phyloP scores from a whole-genome alignment of 2,113 vertebrate genomes.

The Megalops atlanticus region DNA sequence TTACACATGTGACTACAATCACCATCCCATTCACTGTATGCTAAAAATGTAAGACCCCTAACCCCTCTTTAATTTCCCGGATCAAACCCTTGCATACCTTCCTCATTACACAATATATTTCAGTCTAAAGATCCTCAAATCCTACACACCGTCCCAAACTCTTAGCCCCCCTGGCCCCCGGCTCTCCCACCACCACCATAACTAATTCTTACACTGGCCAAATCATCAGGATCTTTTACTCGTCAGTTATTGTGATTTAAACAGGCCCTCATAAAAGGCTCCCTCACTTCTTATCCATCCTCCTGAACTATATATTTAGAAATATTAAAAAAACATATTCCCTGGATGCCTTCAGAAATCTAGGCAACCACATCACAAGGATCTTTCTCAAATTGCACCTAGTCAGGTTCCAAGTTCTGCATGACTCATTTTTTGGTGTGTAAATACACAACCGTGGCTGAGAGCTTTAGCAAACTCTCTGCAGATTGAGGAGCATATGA shows the following conservation, averaged over 20 bases:
- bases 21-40: not conserved
- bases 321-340: conserved; percentile 19
- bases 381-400: conserved; percentile 10
- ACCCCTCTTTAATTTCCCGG: not conserved
- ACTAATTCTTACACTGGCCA: not conserved
- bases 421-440: conserved; percentile 21
- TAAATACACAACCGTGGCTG: conserved; percentile 16
- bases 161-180: not conserved
- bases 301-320: not conserved
- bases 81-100: not conserved
- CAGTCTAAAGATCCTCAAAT: not conserved
- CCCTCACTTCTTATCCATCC: not conserved
- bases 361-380: conserved; percentile 6
- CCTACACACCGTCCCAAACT: not conserved
- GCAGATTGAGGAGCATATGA: conserved; percentile 12
- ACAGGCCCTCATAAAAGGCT: not conserved
- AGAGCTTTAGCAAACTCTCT: conserved; percentile 3
- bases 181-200: not conserved
- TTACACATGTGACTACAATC: not conserved
- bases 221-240: not conserved
- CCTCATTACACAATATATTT: not conserved
- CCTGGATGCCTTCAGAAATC: conserved; percentile 13
- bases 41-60: not conserved
- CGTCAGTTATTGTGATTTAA: conserved; percentile 22
- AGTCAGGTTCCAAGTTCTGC: conserved; percentile 12